Evolutionary conservation across 2,113 vertebrate species (phyloP).

Genomic region (Merops nubicus): DNA sequence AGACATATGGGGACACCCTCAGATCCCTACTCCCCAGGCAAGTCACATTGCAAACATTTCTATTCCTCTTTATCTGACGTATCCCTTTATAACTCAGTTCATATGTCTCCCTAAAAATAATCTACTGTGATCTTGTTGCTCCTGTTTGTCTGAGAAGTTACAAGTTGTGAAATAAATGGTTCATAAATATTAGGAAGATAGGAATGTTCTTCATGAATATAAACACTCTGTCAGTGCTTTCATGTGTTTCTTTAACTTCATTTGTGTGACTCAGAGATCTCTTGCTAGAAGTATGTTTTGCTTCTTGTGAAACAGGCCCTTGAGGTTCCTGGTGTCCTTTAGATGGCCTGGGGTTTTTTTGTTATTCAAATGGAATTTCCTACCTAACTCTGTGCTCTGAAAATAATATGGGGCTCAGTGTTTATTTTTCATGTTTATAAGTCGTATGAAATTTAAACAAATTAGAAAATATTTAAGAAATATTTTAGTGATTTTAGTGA

Average conservation of each 20-base stretch:
- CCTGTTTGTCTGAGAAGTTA: neutral
- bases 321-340: neutral
- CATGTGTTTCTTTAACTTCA: neutral
- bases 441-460: neutral
- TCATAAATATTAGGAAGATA: neutral
- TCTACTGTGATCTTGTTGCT: neutral
- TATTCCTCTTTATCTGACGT: rapidly evolving
- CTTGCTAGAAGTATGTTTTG: neutral
- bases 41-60: neutral
- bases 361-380: neutral
- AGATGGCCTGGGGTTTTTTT: neutral
- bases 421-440: neutral
- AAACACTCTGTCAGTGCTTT: neutral
- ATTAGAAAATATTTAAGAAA: neutral
- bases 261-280: neutral
- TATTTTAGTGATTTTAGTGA: neutral
- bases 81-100: neutral
- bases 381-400: neutral
- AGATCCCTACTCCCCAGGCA: neutral
- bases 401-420: neutral
- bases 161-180: neutral
- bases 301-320: neutral
- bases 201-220: neutral
- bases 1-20: rapidly evolving
- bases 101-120: neutral